Evolutionary conservation across 23 tunicate species (phyloP).

Genomic region (Trididemnum clinides): DNA sequence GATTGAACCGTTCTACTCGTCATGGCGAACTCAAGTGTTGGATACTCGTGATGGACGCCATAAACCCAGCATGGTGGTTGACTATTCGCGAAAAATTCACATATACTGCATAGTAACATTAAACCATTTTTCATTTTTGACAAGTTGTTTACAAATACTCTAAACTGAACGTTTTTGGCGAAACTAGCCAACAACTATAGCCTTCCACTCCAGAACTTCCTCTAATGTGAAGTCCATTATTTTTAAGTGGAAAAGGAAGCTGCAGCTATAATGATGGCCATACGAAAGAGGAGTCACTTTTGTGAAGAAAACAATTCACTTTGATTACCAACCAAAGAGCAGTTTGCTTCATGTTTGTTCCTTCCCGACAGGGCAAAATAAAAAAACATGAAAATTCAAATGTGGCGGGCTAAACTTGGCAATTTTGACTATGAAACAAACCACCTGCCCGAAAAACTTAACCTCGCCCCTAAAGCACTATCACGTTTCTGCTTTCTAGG

Average conservation of each 20-base stretch:
- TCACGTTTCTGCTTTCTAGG: too few relatives aligned
- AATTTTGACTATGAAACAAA: background rate
- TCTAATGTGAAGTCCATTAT: background rate
- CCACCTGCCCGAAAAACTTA: background rate
- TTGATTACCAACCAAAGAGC: too few relatives aligned
- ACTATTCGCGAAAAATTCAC: slow-evolving; percentile 8
- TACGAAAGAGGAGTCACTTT: background rate
- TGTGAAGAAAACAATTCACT: background rate
- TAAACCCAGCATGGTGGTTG: slow-evolving; percentile 14
- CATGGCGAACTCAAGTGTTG: slow-evolving; percentile 18
- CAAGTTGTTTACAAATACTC: too few relatives aligned
- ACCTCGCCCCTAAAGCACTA: background rate
- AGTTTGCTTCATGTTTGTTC: too few relatives aligned
- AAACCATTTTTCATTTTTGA: too few relatives aligned
- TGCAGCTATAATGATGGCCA: background rate
- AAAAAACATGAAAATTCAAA: background rate
- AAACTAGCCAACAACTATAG: background rate
- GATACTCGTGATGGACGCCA: slow-evolving; percentile 13
- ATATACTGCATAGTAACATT: background rate
- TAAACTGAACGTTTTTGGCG: too few relatives aligned
- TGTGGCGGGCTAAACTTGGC: background rate
- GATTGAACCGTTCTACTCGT: background rate
- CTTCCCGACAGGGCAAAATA: background rate
- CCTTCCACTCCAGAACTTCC: background rate
- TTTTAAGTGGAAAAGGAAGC: too few relatives aligned